Evolutionary conservation across 1,140 invertebrate species (phyloP), one percentile per base, ranked within the genome.

Genomic region (Sarcophaga peregrina): DNA sequence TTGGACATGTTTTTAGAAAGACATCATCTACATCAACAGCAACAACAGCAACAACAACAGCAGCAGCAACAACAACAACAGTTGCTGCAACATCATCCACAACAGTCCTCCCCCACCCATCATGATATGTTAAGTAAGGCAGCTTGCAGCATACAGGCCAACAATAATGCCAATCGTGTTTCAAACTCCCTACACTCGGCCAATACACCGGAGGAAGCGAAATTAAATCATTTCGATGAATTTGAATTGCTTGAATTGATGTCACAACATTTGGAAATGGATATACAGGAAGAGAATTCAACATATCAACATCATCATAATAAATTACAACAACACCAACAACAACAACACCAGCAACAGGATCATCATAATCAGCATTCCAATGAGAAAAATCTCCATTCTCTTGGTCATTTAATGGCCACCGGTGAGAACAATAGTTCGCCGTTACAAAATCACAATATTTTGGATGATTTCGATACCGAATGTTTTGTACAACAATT

Each of bases 251-350:
- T 90, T 54, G 89, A 90, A 73, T 83, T 90, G 72, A 90, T 90
- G 88, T 89, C 89, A 52, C 89, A 90, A 82, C 89, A 90, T 78
- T 84, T 90, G 80, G 89, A 90, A 78, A 90, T 90, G 89, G 89
- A 90, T 82, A 90, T 90, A 82, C 86, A 88, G 37, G 89, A 90
- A 37, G 89, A 90, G 47, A 85, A 75, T 13, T 13, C 54, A 20
- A 45, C 54, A 62, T 11, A 58, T 20, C 52, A 48, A 45, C 78
- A 81, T n/a, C 80, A 45, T 37, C 74, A 80, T 10, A 10, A 54
- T 47, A 50, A 54, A 17, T 9, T 20, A 5, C 73, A 82, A 8
- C 83, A 84, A n/a, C 74, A 84, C 15, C 52, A 50, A 11, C 81
- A 47, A n/a, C 80, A 83, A 46, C 62, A 72, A 25, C 58, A n/a